Conservation (phyloP, 2,888 invertebrate species). For the Polyploca ridens region DNA sequence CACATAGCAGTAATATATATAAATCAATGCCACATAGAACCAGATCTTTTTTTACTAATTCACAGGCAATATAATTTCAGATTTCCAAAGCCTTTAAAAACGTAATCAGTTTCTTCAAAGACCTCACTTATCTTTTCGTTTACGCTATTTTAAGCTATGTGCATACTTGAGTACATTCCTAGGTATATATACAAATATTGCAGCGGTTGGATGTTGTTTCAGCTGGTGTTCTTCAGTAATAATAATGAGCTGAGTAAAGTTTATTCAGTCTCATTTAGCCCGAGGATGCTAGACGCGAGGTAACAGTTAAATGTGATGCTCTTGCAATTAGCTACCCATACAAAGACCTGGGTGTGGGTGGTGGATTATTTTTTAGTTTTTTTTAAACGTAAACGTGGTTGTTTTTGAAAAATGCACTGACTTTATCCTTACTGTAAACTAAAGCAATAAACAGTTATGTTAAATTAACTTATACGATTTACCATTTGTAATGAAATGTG, state of each 20-base stretch:
- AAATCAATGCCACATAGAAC: no score
- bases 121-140: not conserved
- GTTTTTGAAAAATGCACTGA: no score
- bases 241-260: slow-evolving; percentile 50
- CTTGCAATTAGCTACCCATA: not conserved
- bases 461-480: no score
- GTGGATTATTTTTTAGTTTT: no score
- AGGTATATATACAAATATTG: not conserved
- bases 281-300: slow-evolving; percentile 25
- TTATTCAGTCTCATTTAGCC: slow-evolving; percentile 44
- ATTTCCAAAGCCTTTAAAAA: no score
- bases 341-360: not conserved
- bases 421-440: no score
- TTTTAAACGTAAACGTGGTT: no score
- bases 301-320: slow-evolving; percentile 18
- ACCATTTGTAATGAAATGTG: not conserved
- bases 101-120: no score
- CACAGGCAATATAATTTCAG: no score
- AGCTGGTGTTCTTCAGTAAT: slow-evolving; percentile 43
- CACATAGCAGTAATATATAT: no score
- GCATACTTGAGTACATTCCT: not conserved
- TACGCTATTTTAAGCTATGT: not conserved
- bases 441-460: no score
- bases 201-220: slow-evolving; percentile 36
- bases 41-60: no score